These are phyloP conservation scores for Desmodus rotundus DNA, from an alignment of 2,113 vertebrate genomes.

Conservation along the genomic window DNA sequence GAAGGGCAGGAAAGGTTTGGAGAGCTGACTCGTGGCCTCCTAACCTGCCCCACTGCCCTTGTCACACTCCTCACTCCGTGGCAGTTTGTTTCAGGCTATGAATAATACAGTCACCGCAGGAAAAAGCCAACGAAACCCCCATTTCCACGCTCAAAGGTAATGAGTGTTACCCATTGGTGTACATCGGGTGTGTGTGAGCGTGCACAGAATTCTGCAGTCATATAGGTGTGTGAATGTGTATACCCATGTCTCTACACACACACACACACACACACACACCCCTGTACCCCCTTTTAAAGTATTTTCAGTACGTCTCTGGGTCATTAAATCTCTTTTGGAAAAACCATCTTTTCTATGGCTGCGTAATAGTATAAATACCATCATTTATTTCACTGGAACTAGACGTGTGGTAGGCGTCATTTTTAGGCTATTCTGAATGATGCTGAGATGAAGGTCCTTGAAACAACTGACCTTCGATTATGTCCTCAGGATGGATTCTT, in stretches of 20 bases:
- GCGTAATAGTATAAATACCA: too few species aligned
- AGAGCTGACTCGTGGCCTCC: not conserved
- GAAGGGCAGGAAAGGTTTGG: not conserved
- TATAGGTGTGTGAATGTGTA: not conserved
- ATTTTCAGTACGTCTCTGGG: not conserved
- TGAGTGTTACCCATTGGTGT: not conserved
- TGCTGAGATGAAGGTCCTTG: not conserved
- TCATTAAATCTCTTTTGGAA: not conserved
- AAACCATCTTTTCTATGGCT: not conserved
- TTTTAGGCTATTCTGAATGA: not conserved
- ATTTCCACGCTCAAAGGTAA: not conserved
- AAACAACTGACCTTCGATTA: not conserved
- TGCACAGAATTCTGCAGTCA: not conserved
- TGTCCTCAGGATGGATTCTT: not conserved
- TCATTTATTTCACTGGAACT: not conserved
- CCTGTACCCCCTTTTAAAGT: too few species aligned
- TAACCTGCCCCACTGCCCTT: not conserved
- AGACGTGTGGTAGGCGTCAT: not conserved
- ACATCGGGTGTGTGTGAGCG: not conserved
- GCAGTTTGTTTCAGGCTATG: not conserved
- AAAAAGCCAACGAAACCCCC: not conserved
- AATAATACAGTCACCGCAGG: not conserved
- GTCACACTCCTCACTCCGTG: not conserved
- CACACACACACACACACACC: not conserved
- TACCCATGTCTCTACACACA: not conserved